These are phyloP conservation scores for Linepithema humile DNA, from an alignment of 1,140 invertebrate genomes.

Conservation along the genomic window DNA sequence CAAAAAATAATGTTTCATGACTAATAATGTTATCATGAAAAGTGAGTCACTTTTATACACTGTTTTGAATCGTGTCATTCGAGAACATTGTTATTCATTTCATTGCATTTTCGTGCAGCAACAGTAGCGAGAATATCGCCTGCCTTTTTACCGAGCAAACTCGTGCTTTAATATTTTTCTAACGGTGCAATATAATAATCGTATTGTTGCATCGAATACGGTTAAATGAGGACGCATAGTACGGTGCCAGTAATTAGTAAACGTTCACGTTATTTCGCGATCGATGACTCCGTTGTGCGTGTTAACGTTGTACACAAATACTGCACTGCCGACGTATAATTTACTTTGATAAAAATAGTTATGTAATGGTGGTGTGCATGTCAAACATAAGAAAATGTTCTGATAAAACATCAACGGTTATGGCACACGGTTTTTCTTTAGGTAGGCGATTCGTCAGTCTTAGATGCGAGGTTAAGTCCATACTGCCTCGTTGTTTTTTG, in stretches of 20 bases:
- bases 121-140: background rate
- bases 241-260: background rate
- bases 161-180: background rate
- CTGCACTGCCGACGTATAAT: slow-evolving; percentile 57
- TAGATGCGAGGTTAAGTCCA: slow-evolving; percentile 4
- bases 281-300: slow-evolving; percentile 32
- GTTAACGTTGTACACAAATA: slow-evolving; percentile 60
- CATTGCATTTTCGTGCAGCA: background rate
- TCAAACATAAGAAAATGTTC: slow-evolving; percentile 60
- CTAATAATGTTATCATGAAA: background rate
- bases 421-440: slow-evolving; percentile 20
- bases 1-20: background rate
- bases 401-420: slow-evolving; percentile 41
- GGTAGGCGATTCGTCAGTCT: slow-evolving; percentile 10
- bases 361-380: slow-evolving; percentile 47
- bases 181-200: background rate
- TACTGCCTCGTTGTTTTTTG: background rate
- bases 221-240: background rate
- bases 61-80: background rate
- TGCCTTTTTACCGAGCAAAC: background rate
- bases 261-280: background rate
- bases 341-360: slow-evolving; percentile 43
- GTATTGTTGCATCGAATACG: background rate
- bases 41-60: background rate
- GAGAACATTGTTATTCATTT: background rate